phyloP scores from a whole-genome alignment of 2,888 invertebrate species.

The Agrochola lychnidis region DNA sequence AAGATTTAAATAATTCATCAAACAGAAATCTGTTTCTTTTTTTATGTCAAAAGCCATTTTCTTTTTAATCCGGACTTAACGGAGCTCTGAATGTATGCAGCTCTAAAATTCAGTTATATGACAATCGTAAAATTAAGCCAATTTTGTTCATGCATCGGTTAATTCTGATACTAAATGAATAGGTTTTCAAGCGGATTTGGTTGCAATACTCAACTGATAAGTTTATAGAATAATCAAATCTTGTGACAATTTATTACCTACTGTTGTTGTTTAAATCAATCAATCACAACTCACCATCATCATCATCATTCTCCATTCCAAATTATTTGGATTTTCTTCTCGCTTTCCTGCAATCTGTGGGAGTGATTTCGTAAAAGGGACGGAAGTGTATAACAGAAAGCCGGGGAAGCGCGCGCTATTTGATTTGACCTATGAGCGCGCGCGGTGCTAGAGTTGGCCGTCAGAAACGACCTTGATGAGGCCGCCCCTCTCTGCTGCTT shows the following conservation, averaged over 20 bases:
- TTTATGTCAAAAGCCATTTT: slow-evolving; percentile 7
- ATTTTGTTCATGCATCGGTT: slow-evolving; percentile 39
- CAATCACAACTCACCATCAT: not conserved
- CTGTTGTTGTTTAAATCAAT: not conserved
- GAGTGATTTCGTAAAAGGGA: no score
- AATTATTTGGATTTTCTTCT: no score
- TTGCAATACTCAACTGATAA: not conserved
- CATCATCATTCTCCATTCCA: no score
- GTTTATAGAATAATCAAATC: not conserved
- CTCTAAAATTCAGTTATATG: slow-evolving; percentile 30
- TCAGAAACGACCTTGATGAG: no score
- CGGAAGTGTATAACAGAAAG: no score
- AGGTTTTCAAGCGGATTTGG: not conserved
- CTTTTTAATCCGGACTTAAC: slow-evolving; percentile 6
- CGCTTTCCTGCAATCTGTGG: no score
- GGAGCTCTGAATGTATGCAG: not conserved
- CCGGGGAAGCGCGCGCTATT: no score
- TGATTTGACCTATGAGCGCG: no score
- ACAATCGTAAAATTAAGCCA: slow-evolving; percentile 25
- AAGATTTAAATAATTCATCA: slow-evolving; percentile 27
- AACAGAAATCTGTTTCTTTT: not conserved
- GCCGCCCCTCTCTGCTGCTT: no score
- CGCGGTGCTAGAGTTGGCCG: no score
- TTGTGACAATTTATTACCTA: not conserved
- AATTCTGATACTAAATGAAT: not conserved